These are phyloP conservation scores for Bos javanicus DNA, from an alignment of 2,113 vertebrate species.

Conservation along the genomic window DNA sequence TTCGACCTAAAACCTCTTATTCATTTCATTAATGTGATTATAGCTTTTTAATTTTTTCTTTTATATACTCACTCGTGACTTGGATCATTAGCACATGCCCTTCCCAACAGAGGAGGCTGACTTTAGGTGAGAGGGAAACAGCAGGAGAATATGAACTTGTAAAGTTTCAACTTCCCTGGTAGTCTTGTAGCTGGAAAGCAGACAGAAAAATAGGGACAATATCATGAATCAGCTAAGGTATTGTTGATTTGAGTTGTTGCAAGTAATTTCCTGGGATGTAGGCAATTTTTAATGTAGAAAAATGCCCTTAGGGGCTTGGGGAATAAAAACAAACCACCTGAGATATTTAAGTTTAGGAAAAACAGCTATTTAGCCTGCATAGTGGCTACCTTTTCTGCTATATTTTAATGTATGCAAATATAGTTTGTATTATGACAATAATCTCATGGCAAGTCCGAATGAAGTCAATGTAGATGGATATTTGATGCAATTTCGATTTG, in stretches of 20 bases:
- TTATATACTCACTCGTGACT: constrained; percentile 35
- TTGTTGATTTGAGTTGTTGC: background rate
- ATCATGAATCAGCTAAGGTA: constrained; percentile 38
- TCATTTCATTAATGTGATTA: constrained; percentile 57
- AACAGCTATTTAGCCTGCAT: constrained; percentile 44
- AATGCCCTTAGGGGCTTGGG: background rate
- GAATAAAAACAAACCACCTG: constrained; percentile 32
- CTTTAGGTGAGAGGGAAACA: constrained; percentile 44
- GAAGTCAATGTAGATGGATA: background rate
- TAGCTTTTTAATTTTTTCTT: constrained; percentile 48
- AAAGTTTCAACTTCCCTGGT: constrained; percentile 18
- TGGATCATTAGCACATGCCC: constrained; percentile 51
- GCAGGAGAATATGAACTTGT: constrained; percentile 44
- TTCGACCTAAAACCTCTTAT: constrained; percentile 9
- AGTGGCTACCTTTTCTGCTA: constrained; percentile 21
- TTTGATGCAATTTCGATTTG: constrained; percentile 11
- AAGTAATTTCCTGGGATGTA: constrained; percentile 44
- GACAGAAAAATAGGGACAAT: constrained; percentile 45
- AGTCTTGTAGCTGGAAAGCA: constrained; percentile 25
- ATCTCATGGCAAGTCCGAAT: background rate
- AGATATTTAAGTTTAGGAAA: constrained; percentile 61
- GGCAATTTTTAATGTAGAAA: constrained; percentile 55
- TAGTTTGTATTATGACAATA: constrained; percentile 10
- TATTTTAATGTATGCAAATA: constrained; percentile 59
- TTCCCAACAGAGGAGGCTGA: constrained; percentile 43